Evolutionary conservation across 2,888 invertebrate species (phyloP), one percentile per base, ranked within the genome.

Genomic region (Hypolimnas misippus): DNA sequence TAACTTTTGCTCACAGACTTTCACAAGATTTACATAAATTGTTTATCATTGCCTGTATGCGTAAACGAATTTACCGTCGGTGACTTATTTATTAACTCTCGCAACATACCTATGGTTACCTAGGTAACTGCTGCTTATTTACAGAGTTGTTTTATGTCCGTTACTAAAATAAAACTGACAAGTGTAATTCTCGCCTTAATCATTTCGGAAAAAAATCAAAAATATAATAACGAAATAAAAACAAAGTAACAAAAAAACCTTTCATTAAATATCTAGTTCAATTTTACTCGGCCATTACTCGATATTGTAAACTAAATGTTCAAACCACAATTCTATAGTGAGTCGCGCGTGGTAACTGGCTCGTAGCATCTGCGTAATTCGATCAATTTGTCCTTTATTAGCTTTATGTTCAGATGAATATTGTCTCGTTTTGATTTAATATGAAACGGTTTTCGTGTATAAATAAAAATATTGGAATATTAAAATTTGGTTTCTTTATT

Each of bases 261-360:
- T 14, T 29, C 50, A 50, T 50, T 29, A 50, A 50, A 50, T 29
- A 1, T 50, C 29, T 31, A 29, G 29, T 50, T 50, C 50, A 29
- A 31, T 50, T 50, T 3, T 25, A 16, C 50, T 14, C 50, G 4
- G 44, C 50, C 50, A 50, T 50, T 50, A 50, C 14, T n/a, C 50
- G 50, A 50, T 50, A 50, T 50, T 50, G 50, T 50, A 50, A 50
- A 50, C 50, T 50, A 50, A 50, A 50, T 29, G 50, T 16, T 50
- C 50, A 50, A 50, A 50, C 50, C 50, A 16, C 50, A 50, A 50
- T 50, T 50, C 50, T 31, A 50, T 29, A 16, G 14, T 16, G 50
- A 50, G 31, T 50, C 29, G 29, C 29, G 29, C 29, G 29, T 16
- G 29, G 50, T 16, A 29, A 25, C 50, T 10, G 50, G 31, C 7